Evolutionary conservation across 2,797 vertebrate genomes (phyloP), one percentile per base, ranked within the genome.

Genomic region (Allobates femoralis): DNA sequence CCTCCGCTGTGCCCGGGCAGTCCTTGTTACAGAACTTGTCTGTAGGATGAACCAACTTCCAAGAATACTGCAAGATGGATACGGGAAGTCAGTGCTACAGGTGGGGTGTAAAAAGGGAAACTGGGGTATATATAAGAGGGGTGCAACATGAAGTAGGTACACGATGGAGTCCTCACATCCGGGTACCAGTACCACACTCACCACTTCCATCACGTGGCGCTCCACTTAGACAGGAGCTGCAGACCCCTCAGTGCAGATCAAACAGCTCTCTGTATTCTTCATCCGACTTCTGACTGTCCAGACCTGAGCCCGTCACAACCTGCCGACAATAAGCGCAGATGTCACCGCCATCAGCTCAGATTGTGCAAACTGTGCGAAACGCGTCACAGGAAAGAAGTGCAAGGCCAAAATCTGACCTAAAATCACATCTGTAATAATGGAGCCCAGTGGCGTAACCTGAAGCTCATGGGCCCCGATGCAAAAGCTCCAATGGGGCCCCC

Each of bases 11-110:
- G 82, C 98, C 98, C 0, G 98, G 98, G 87, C 98, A 99, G 91
- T 99, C 98, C 89, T 99, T 99, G 91, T 99, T 99, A 90, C 98
- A 99, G 95, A 99, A 99, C 85, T 99, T 99, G 93, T 99, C 98
- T 0, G 98, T 99, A 73, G 98, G 98, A 91, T 99, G 98, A 79
- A 99, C 98, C 87, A 99, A 94, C 93, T 99, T 99, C 98, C 98
- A 99, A 0, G 98, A 99, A 87, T 99, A 99, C 98, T 99, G 86
- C 1, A 56, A 10, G 21, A 75, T 3, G 2, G 30, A 11, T n/a
- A 23, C 19, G 11, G 55, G 56, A 30, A 11, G 51, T 58, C 51
- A 60, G 14, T 16, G 41, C 71, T 50, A 0, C 7, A 67, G 3
- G 12, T 3, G 3, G 21, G 34, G 21, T 46, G 12, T 5, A 4